A percentile compares a stretch with the other conserved stretches of the same genome.
Evolutionary conservation across 2,797 vertebrate genomes (phyloP).

Genomic region (Clarias laeviceps): DNA sequence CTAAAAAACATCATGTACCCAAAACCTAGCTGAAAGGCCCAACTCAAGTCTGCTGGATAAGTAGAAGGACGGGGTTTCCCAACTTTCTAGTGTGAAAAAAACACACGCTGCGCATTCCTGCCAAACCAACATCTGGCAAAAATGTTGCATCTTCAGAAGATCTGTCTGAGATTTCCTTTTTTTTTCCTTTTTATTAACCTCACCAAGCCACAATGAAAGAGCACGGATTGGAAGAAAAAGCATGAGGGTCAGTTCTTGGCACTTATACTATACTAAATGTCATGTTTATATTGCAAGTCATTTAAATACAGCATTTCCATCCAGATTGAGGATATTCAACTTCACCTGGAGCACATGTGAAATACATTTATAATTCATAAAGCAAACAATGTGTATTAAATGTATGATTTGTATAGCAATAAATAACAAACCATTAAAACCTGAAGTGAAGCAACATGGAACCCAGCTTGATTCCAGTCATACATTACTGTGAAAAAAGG

Average conservation of each 20-base stretch:
- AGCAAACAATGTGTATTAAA: not conserved
- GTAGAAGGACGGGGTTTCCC: slow-evolving; percentile 7
- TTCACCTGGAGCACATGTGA: not conserved
- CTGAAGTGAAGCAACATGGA: not conserved
- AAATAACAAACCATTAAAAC: not conserved
- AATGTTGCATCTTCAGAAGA: slow-evolving; percentile 56
- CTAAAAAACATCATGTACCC: slow-evolving; percentile 35
- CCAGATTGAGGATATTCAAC: not conserved
- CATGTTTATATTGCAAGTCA: slow-evolving; percentile 21
- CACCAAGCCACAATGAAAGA: not conserved
- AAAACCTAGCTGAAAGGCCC: slow-evolving; percentile 25
- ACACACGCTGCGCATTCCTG: slow-evolving; percentile 11
- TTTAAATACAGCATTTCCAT: slow-evolving; percentile 31
- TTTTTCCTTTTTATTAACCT: slow-evolving; percentile 23
- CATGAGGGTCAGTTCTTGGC: slow-evolving; percentile 63
- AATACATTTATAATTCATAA: not conserved
- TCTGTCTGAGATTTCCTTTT: slow-evolving; percentile 45
- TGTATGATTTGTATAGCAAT: slow-evolving; percentile 1
- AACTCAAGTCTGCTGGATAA: slow-evolving; percentile 24
- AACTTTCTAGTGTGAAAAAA: slow-evolving; percentile 14
- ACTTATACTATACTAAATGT: slow-evolving; percentile 52
- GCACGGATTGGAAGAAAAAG: slow-evolving; percentile 52
- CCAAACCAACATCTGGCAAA: slow-evolving; percentile 33
- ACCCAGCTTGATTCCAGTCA: not conserved
- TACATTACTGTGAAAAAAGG: no score